A percentile compares a stretch with the other conserved stretches of the same genome.
phyloP scores from a whole-genome alignment of 1,140 invertebrate species.

The Phenacoccus solenopsis region DNA sequence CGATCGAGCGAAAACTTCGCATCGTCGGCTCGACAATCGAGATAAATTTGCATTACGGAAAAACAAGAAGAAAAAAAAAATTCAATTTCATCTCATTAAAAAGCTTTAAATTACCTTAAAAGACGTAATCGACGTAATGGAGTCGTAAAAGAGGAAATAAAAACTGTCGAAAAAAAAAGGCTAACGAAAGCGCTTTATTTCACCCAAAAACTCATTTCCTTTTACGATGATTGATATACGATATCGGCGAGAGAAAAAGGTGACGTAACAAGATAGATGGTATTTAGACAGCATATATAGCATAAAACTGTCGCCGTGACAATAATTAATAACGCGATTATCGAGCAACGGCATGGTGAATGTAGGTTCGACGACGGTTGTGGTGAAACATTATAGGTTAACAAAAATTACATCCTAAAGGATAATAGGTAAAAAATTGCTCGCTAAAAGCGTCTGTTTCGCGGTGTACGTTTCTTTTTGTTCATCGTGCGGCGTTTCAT shows the following conservation, averaged over 20 bases:
- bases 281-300: background rate
- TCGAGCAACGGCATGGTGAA: background rate
- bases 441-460: background rate
- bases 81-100: no score
- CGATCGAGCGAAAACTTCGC: no score
- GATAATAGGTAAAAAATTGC: slow-evolving; percentile 2
- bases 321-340: background rate
- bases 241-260: background rate
- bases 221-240: slow-evolving; percentile 2
- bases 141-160: background rate
- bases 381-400: background rate
- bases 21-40: no score
- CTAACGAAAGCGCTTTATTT: background rate
- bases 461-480: background rate
- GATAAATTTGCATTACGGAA: no score
- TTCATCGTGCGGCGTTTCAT: no score
- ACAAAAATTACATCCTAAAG: background rate
- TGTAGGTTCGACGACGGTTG: background rate
- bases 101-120: no score
- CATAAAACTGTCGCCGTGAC: background rate
- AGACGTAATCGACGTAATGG: background rate
- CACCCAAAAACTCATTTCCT: background rate
- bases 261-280: background rate
- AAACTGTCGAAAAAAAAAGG: background rate
- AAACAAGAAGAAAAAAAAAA: no score